phyloP scores from a whole-genome alignment of 92 coral and sea anemone genomes.

The Phenganax stokvisi region DNA sequence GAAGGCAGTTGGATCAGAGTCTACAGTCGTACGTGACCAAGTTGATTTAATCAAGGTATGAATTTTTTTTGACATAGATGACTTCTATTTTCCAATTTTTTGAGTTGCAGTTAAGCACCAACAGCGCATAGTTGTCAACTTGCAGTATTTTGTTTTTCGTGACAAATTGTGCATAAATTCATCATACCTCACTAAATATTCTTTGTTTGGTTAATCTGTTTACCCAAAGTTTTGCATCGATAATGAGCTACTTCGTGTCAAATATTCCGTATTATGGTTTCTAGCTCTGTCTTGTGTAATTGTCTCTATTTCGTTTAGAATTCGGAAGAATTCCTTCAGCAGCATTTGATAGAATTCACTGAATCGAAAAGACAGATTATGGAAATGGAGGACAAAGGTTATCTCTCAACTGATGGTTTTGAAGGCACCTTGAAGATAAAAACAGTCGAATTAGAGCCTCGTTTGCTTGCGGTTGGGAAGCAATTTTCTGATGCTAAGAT shows the following conservation, averaged over 20 bases:
- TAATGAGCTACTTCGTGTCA: neutral
- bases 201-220: neutral
- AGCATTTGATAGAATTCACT: constrained; percentile 15
- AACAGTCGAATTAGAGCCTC: constrained; percentile 32
- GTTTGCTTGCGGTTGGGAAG: constrained; percentile 28
- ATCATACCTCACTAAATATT: neutral
- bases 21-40: constrained; percentile 22
- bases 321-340: constrained; percentile 19
- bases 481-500: constrained; percentile 27
- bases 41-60: constrained; percentile 33
- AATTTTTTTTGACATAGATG: neutral
- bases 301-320: constrained; percentile 1
- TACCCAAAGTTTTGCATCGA: neutral
- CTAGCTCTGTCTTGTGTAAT: neutral
- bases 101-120: neutral
- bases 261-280: neutral
- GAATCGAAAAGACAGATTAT: constrained; percentile 17
- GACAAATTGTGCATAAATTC: constrained; percentile 22
- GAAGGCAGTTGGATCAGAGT: constrained; percentile 24
- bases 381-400: constrained; percentile 38
- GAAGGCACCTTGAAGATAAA: constrained; percentile 36
- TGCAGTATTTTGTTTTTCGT: neutral
- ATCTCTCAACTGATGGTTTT: constrained; percentile 37
- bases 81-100: neutral
- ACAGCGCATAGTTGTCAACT: neutral